Evolutionary conservation across 2,888 invertebrate genomes (phyloP), one percentile per base, ranked within the genome.

Genomic region (Leucoptera coffeella): DNA sequence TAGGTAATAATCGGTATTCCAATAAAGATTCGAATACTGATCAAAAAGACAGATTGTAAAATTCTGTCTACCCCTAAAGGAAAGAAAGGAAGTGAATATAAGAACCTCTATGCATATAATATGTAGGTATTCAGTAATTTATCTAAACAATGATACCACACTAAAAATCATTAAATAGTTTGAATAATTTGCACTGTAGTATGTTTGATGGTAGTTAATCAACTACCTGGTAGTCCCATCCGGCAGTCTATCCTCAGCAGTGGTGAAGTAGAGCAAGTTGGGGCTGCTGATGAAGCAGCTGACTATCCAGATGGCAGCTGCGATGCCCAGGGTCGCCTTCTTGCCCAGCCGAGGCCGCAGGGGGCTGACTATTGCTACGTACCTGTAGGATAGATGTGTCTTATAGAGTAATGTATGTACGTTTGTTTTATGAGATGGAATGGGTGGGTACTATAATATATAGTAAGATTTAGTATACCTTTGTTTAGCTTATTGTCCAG

Each of bases 281-380:
- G 95, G 95, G 37, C 85, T 75, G 30, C 93, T 87, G 35, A 94
- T 74, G 23, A 84, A 57, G 7, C 80, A 77, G 15, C 90, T 88
- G 35, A 83, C 73, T 1, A 80, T 57, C 95, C 95, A 95, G 40
- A 94, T 93, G 28, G 79, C 74, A 4, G 82, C 75, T 0, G 91
- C 90, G 35, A 92, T 82, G 40, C 81, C 81, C 28, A 94, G 71
- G 1, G 94, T 93, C 9, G 83, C 80, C 14, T 83, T 73, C 44
- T 85, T 82, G 14, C 93, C 89, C 76, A 94, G 84, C 28, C 94
- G 74, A 2, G 92, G 94, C 33, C 82, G 78, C 32, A 95, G 65
- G 0, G 95, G 95, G 44, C 91, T 89, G 78, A 95, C 90, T 42
- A 95, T 95, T 27, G 94, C 95, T 62, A 91, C 86, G 53, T 94